phyloP scores from a whole-genome alignment of 2,797 vertebrate genomes.

The Pogoniulus pusillus region DNA sequence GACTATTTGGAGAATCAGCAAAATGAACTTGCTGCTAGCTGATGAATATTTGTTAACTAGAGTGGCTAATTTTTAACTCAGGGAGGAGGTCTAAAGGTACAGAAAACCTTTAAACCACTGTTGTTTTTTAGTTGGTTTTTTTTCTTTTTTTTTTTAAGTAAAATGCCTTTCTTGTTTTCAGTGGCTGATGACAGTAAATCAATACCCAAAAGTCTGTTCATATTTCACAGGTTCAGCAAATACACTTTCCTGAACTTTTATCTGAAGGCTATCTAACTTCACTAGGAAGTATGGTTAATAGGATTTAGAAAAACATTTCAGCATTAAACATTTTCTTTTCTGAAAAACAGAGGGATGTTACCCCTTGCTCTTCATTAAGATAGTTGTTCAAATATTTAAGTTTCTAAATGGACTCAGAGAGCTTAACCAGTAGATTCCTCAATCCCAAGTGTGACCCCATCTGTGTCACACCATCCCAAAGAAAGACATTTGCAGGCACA shows the following conservation, averaged over 20 bases:
- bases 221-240: constrained; percentile 21
- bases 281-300: neutral
- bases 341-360: constrained; percentile 27
- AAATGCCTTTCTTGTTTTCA: constrained; percentile 28
- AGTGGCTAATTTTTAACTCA: constrained; percentile 36
- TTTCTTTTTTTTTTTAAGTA: neutral
- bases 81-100: neutral
- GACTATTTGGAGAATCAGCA: constrained; percentile 61
- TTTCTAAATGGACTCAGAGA: constrained; percentile 20
- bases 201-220: neutral
- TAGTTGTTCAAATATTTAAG: constrained; percentile 67
- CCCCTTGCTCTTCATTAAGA: constrained; percentile 36
- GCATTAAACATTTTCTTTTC: constrained; percentile 49
- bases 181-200: constrained; percentile 8
- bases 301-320: constrained; percentile 1
- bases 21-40: constrained; percentile 26
- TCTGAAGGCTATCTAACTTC: constrained; percentile 20
- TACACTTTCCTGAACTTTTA: constrained; percentile 36
- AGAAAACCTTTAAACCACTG: neutral
- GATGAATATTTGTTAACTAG: constrained; percentile 45
- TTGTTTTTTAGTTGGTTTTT: neutral
- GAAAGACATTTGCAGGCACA: neutral
- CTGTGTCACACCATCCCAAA: neutral
- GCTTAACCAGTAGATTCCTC: neutral
- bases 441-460: neutral